Conservation (phyloP, 1,140 invertebrate species). For the Planococcus citri region DNA sequence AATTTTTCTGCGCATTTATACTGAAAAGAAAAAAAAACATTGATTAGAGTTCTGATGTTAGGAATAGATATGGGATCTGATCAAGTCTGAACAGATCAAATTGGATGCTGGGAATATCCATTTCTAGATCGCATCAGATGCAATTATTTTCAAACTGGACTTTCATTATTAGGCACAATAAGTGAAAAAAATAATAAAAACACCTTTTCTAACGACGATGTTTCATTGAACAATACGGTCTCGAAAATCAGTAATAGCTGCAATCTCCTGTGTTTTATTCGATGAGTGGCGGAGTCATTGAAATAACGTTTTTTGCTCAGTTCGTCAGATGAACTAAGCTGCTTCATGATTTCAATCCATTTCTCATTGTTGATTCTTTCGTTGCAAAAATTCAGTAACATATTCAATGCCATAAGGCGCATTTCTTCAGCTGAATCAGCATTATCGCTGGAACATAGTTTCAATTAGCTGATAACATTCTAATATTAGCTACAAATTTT, state of each 20-base stretch:
- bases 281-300: conserved; percentile 39
- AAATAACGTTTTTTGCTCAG: conserved; percentile 37
- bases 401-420: conserved; percentile 31
- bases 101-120: too few species aligned
- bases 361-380: conserved; percentile 25
- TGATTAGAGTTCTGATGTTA: neutral
- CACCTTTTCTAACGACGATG: neutral
- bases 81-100: neutral
- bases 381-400: conserved; percentile 26
- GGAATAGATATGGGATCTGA: neutral
- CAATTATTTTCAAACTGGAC: too few species aligned
- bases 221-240: conserved; percentile 31
- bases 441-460: conserved; percentile 24
- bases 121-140: too few species aligned
- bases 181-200: too few species aligned
- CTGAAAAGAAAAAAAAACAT: neutral
- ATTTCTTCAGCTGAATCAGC: conserved; percentile 31
- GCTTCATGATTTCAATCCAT: conserved; percentile 25
- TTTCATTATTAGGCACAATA: neutral
- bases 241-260: conserved; percentile 40
- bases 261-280: conserved; percentile 38
- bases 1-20: conserved; percentile 25
- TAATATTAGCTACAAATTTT: too few species aligned
- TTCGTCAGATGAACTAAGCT: conserved; percentile 27
- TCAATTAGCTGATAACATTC: too few species aligned